These are phyloP conservation scores for Nemoura dubitans DNA, from an alignment of 2,888 invertebrate genomes.

Conservation along the genomic window DNA sequence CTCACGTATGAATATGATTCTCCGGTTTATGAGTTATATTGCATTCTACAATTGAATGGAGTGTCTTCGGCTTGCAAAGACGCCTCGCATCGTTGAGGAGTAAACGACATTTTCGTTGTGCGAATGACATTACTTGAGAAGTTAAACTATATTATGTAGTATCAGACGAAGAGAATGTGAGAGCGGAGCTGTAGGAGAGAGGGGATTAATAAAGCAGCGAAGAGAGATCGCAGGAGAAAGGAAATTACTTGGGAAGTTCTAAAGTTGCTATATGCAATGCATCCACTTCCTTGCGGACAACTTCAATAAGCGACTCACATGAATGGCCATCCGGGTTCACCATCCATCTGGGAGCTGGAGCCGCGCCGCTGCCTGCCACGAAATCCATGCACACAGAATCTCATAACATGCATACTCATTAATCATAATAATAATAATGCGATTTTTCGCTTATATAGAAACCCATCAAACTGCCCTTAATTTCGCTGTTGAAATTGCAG, in stretches of 20 bases:
- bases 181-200: not conserved
- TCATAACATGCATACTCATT: slow-evolving; percentile 24
- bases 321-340: not conserved
- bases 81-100: not conserved
- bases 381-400: not conserved
- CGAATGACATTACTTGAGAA: slow-evolving; percentile 12
- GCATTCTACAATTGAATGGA: slow-evolving; percentile 2
- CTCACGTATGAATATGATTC: slow-evolving; percentile 2
- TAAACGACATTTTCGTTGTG: not conserved
- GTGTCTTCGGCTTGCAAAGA: not conserved
- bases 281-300: not conserved
- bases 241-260: slow-evolving; percentile 12
- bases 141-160: not conserved
- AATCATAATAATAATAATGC: slow-evolving; percentile 1
- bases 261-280: slow-evolving; percentile 9
- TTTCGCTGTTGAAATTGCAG: not conserved
- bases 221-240: not conserved
- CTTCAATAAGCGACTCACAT: not conserved
- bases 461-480: not conserved
- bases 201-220: not conserved
- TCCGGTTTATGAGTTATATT: not conserved
- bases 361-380: not conserved
- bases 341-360: not conserved
- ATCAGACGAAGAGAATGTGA: not conserved
- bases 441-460: not conserved